Base-by-base conservation (phyloP, 1,140 invertebrate species). In the Heliconius hermathena region DNA sequence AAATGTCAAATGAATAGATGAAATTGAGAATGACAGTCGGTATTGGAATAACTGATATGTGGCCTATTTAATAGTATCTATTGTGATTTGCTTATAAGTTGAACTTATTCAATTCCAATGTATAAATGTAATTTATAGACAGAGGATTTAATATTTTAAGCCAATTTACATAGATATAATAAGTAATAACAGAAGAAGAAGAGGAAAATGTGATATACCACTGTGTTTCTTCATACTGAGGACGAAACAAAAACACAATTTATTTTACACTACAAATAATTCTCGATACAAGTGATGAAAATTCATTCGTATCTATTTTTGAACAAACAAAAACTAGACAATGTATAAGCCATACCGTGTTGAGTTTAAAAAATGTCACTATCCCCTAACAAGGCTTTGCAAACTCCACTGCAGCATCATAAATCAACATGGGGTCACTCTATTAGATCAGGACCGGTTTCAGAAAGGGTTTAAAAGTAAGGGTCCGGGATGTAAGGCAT, bases 391-490 rank as follows among this genome's bases (percentile, higher is more conserved):
- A 92, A 92, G 89, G 88, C 85, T 81, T 83, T 89, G 89, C 85
- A 84, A 89, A 91, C 89, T 91, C 89, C 87, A 92, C 89, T 90
- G 88, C 84, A 73, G 83, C 72, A 84, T 80, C 87, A 89, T 91
- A 91, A 90, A 87, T 91, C 85, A 90, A 83, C 85, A 84, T 83
- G 83, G 81, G 80, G 84, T 85, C 54, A 84, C 88, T 91, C 89
- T 88, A 92, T 91, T 91, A 88, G 89, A 89, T 84, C 87, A 86
- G 89, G 90, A 93, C 93, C 91, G 91, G 92, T 92, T 90, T 80
- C 73, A 71, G 81, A 72, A 75, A 89, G 81, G 85, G 88, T 93
- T 91, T 94, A 93, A 87, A 94, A 93, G 88, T 87, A 72, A 33
- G 78, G 20, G 20, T 78, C 75, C 82, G 83, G 91, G 85, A 88